Percentiles rank a stretch among this genome's conserved stretches.
Conservation (phyloP, 1,140 invertebrate species). For the Anadara kagoshimensis region DNA sequence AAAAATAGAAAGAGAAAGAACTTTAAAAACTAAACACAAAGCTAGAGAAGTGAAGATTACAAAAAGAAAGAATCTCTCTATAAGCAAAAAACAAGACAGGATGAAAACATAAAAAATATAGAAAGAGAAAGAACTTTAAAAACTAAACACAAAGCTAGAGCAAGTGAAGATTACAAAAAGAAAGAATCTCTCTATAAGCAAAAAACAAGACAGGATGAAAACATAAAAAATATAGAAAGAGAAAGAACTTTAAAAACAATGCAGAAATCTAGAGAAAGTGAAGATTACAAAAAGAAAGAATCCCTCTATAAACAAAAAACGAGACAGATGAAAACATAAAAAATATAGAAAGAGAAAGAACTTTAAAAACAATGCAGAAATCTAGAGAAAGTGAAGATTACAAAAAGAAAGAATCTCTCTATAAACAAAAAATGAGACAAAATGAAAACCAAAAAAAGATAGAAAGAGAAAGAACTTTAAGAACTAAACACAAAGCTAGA, state of each 20-base stretch:
- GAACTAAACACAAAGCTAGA: neutral
- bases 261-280: neutral
- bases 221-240: neutral
- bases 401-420: no score
- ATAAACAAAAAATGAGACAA: no score
- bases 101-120: neutral
- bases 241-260: neutral
- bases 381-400: neutral
- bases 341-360: neutral
- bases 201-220: neutral
- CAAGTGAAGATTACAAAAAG: neutral
- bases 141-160: neutral
- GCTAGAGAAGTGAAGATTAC: neutral
- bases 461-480: no score
- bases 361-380: neutral
- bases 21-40: neutral
- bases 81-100: neutral
- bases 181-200: neutral
- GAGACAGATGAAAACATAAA: neutral
- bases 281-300: neutral
- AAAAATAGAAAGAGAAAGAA: neutral
- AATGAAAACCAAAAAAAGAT: no score
- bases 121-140: neutral
- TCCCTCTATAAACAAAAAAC: neutral
- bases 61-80: neutral